Base-by-base conservation (phyloP, 2,113 vertebrate species). In the Columba janthina region DNA sequence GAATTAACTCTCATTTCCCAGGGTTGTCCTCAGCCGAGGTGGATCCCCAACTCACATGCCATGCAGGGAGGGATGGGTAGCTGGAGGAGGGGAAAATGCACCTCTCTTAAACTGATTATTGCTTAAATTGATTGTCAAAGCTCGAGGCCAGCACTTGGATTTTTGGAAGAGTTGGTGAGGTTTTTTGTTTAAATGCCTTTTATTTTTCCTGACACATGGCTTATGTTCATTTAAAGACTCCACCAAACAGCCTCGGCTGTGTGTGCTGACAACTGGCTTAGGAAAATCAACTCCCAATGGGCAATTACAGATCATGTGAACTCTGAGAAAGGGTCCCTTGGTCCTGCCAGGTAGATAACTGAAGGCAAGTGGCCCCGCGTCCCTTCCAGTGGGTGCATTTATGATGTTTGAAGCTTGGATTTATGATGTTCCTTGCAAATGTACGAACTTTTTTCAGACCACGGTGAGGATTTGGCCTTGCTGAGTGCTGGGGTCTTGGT, bases 361-460 rank as follows among this genome's bases (percentile, higher is more conserved):
- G 31, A 51, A 76, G 15, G 31, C 32, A 29, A 54, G 48, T 34
- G 11, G 25, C 36, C 20, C 32, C 17, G 10, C 4, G 3, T 57
- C 64, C 72, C 32, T 70, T 44, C 38, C 7, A 25, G 10, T 2
- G 9, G 18, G 29, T 6, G 0, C 0, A 0, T 80, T 36, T 61
- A 36, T 16, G n/a, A 15, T n/a, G 10, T 38, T 83, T n/a, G 40
- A 42, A 12, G 16, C 38, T 77, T 36, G 50, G 84, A 58, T 44
- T 34, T 80, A 54, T 64, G 29, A 50, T 57, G 54, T 14, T 87
- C 28, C 62, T 71, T 80, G 29, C 25, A 69, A 72, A 60, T 0
- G 2, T 11, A n/a, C 14, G 24, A 15, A 14, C 15, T 61, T 70
- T 26, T 76, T 38, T 62, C 64, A 15, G 34, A 77, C 19, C 1